Evolutionary conservation across 2,113 vertebrate genomes (phyloP).

Genomic region (Megalops atlanticus): DNA sequence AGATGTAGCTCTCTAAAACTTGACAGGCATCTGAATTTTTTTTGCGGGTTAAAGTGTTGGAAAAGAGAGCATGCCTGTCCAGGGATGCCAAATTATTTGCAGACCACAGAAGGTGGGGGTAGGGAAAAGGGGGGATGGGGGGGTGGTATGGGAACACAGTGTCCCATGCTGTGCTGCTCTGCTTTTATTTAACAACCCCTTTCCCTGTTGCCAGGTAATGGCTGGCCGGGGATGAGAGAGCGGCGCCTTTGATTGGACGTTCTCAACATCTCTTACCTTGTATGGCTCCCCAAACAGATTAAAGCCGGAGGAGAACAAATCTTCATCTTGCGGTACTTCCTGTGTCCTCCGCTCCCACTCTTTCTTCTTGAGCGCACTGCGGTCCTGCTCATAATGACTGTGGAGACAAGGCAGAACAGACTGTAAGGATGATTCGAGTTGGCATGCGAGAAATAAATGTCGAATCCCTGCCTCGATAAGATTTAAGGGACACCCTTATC

Average conservation of each 20-base stretch:
- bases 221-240: slow-evolving; percentile 18
- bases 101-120: neutral
- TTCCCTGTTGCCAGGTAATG: slow-evolving; percentile 26
- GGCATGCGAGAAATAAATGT: slow-evolving; percentile 44
- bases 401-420: slow-evolving; percentile 50
- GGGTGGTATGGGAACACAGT: slow-evolving; percentile 19
- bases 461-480: slow-evolving; percentile 35
- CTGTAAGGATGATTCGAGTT: slow-evolving; percentile 42
- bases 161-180: slow-evolving; percentile 11
- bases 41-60: neutral
- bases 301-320: slow-evolving; percentile 95
- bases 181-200: slow-evolving; percentile 29
- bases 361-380: slow-evolving; percentile 89
- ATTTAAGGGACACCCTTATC: slow-evolving; percentile 45
- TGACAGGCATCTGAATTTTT: slow-evolving; percentile 9
- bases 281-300: slow-evolving; percentile 98
- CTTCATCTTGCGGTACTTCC: slow-evolving; percentile 97
- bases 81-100: slow-evolving; percentile 9
- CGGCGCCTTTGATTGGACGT: slow-evolving; percentile 30
- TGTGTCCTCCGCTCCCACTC: slow-evolving; percentile 97
- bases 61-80: slow-evolving; percentile 1
- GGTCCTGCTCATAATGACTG: slow-evolving; percentile 95
- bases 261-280: slow-evolving; percentile 77
- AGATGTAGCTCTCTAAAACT: neutral
- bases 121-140: neutral